A percentile compares a stretch with the other conserved stretches of the same genome.
Evolutionary conservation across 2,888 invertebrate genomes (phyloP).

Genomic region (Linyphia triangularis): DNA sequence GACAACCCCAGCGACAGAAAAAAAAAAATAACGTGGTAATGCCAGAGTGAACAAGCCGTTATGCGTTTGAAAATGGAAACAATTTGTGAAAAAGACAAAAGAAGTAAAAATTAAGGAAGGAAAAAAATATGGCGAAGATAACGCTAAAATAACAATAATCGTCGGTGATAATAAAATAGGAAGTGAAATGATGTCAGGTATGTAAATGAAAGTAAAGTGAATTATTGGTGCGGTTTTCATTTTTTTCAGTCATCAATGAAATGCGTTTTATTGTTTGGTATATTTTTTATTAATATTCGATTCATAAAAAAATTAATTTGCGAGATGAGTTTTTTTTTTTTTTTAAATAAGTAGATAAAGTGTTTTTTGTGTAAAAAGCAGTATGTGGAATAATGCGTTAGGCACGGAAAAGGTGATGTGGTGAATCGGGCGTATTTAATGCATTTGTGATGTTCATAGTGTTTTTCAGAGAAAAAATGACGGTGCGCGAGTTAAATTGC

Average conservation of each 20-base stretch:
- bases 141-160: conserved; percentile 35
- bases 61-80: background rate
- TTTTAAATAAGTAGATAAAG: no score
- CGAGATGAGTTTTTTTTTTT: no score
- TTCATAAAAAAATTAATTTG: no score
- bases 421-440: no score
- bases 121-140: conserved; percentile 9
- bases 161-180: conserved; percentile 15
- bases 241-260: background rate
- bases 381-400: no score
- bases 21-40: conserved; percentile 6
- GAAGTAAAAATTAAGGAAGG: background rate
- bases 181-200: conserved; percentile 29
- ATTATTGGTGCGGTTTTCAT: background rate
- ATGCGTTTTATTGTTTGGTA: background rate
- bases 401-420: no score
- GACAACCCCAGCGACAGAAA: background rate
- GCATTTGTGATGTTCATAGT: no score
- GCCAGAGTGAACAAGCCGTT: background rate
- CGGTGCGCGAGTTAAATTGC: no score
- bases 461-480: no score
- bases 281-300: no score
- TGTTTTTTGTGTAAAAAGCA: no score
- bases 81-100: conserved; percentile 3
- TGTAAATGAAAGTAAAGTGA: conserved; percentile 12